Percentiles rank a stretch among this genome's conserved stretches.
Evolutionary conservation across 2,113 vertebrate genomes (phyloP).

Genomic region (Nesogale talazaci): DNA sequence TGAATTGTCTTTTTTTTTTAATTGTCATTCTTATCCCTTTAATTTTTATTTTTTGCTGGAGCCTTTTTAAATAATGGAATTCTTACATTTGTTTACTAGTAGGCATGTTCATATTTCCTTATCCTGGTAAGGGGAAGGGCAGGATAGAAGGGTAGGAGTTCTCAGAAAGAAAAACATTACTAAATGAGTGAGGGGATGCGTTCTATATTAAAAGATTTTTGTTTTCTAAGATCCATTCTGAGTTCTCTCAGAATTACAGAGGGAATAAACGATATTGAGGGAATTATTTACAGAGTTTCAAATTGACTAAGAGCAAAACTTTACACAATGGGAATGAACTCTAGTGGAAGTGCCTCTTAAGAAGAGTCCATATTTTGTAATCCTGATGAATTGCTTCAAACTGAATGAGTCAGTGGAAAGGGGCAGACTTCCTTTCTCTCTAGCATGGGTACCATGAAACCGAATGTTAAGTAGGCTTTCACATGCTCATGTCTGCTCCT

Average conservation of each 20-base stretch:
- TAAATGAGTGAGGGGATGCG: constrained; percentile 16
- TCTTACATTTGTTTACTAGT: constrained; percentile 52
- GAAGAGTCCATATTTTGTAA: constrained; percentile 32
- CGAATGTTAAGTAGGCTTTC: constrained; percentile 42
- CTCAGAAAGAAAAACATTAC: background rate
- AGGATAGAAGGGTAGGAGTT: background rate
- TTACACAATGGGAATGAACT: constrained; percentile 24
- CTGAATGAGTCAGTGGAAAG: constrained; percentile 23
- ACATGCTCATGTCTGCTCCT: background rate
- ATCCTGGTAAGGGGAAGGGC: background rate
- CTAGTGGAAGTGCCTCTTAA: background rate
- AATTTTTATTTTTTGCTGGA: constrained; percentile 23
- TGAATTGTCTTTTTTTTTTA: constrained; percentile 19
- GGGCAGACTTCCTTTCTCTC: background rate
- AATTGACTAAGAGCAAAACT: constrained; percentile 37
- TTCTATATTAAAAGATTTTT: constrained; percentile 35
- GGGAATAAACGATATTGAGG: constrained; percentile 27
- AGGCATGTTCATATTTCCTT: background rate
- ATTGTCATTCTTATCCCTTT: constrained; percentile 39
- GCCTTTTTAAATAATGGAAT: constrained; percentile 14
- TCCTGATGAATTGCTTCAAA: constrained; percentile 28
- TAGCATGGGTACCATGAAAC: constrained; percentile 42
- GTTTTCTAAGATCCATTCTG: background rate
- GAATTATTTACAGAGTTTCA: constrained; percentile 7
- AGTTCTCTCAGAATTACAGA: constrained; percentile 47